Base-by-base conservation (phyloP, 2,797 vertebrate genomes). In the Balearica regulorum region DNA sequence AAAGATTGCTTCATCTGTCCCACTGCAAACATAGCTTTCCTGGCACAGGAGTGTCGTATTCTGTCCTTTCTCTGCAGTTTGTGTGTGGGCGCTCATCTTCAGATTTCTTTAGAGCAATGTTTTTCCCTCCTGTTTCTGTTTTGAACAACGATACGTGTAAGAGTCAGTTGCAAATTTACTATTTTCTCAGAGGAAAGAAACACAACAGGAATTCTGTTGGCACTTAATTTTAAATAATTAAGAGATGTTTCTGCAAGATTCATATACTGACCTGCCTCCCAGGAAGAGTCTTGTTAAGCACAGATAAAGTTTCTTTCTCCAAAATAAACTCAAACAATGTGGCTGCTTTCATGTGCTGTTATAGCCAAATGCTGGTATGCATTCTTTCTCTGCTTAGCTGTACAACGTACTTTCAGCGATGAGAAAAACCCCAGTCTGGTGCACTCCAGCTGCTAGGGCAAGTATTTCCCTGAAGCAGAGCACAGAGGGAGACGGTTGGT, bases 1-100 rank as follows among this genome's bases (percentile, higher is more conserved):
- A 43, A 99, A 99, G 16, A 98, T 90, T 8, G 99, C 99, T 96
- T 99, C 99, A 6, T 99, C 99, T 2, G 98, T 98, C n/a, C 99
- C 99, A 8, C 99, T 99, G 48, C 99, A 99, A 69, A 99, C 99
- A 31, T 99, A 99, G 96, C 99, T 99, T 96, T 99, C 99, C 97
- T 99, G 99, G 96, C 99, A 99, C 61, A 99, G 96, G 13, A 99
- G 97, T 13, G 95, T 92, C 0, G 98, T 98, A 95, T 98, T 99
- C 94, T 98, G 97, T 35, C 98, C 98, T 91, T 98, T 99, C 93
- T 99, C 99, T 29, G 83, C 96, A 29, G 98, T 97, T 69, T 98
- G 97, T 18, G 98, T 98, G 94, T 98, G 99, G 58, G 98, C 98
- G 43, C 99, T 99, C 99, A 99, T 99, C 84, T 96, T 98, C 78